Conservation (phyloP, 1,140 invertebrate genomes). For the Microplitis mediator region DNA sequence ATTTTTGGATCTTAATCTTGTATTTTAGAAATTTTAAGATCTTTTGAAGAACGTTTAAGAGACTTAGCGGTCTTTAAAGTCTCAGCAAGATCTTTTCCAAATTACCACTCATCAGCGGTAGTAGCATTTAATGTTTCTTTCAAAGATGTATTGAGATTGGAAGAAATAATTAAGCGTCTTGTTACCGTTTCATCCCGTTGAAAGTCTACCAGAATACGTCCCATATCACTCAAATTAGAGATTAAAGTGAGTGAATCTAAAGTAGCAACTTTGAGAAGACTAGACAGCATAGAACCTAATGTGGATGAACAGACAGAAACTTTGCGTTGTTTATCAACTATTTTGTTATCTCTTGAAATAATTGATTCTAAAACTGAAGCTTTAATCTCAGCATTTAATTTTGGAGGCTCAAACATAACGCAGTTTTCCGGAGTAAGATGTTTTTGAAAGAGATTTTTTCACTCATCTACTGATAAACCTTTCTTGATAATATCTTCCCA, state of each 20-base stretch:
- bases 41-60: neutral
- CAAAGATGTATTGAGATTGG: too few relatives aligned
- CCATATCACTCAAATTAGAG: conserved; percentile 15
- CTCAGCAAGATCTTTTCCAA: too few relatives aligned
- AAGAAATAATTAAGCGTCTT: too few relatives aligned
- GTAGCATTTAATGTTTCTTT: too few relatives aligned
- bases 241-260: neutral
- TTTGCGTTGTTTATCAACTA: conserved; percentile 19
- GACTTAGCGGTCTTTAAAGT: too few relatives aligned
- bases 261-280: neutral
- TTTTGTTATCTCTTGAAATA: conserved; percentile 1
- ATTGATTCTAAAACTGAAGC: conserved; percentile 9
- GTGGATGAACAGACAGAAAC: conserved; percentile 7
- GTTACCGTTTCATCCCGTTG: too few relatives aligned
- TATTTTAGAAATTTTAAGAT: too few relatives aligned
- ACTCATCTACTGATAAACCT: neutral
- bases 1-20: too few relatives aligned
- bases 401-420: conserved; percentile 2
- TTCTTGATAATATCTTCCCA: neutral
- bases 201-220: conserved; percentile 15
- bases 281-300: neutral
- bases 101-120: too few relatives aligned
- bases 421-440: conserved; percentile 20
- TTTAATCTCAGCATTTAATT: conserved; percentile 11
- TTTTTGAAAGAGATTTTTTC: conserved; percentile 5